phyloP scores from a whole-genome alignment of 2,888 invertebrate species.

The Apantesis nais region DNA sequence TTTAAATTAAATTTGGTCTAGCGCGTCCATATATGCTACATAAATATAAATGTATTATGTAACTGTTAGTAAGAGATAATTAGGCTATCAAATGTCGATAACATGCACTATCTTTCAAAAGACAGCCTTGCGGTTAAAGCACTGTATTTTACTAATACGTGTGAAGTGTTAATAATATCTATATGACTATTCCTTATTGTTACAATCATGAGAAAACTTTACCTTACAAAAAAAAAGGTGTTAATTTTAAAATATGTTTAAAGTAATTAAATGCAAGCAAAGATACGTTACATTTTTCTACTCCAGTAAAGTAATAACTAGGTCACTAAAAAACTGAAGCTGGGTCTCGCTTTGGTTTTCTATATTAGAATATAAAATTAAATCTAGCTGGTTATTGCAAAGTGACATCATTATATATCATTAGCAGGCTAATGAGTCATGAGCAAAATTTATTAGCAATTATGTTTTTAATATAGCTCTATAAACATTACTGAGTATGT shows the following conservation, averaged over 20 bases:
- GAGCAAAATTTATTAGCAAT: neutral
- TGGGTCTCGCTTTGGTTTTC: neutral
- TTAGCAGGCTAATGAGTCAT: neutral
- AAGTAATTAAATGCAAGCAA: no score
- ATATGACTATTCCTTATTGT: neutral
- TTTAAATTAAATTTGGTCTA: no score
- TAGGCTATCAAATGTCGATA: no score
- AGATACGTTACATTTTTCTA: neutral
- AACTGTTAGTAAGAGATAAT: no score
- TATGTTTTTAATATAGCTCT: neutral
- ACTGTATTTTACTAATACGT: no score
- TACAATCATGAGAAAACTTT: neutral
- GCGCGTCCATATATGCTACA: no score
- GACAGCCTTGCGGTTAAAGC: no score
- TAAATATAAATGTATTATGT: no score
- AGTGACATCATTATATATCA: neutral
- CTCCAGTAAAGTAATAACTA: neutral
- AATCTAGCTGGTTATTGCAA: neutral
- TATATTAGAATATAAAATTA: neutral
- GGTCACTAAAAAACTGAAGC: neutral
- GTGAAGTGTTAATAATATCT: no score
- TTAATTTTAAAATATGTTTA: no score
- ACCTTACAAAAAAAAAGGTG: neutral
- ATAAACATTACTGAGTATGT: neutral
- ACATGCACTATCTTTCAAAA: no score